Evolutionary conservation across 2,888 invertebrate species (phyloP), one percentile per base, ranked within the genome.

Genomic region (Tethea ocularis): DNA sequence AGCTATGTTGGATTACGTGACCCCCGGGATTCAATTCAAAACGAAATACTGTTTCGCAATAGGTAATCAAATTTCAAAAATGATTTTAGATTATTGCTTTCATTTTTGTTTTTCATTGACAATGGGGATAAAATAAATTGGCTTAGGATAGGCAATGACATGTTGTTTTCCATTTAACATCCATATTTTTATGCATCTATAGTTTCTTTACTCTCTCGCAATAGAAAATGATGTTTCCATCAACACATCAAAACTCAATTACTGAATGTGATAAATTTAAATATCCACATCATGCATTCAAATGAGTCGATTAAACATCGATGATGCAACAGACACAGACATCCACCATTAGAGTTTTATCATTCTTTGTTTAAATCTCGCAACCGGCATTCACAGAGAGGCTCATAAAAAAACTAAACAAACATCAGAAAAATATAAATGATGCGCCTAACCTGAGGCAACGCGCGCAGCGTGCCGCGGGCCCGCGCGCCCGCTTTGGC

Each of bases 381-480:
- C 83, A 79, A 81, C 82, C 86, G 87, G 83, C 84, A 81, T 86
- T 82, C 80, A 83, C 83, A 84, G 81, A 83, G 83, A 81, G 82
- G 72, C 77, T 79, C 77, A 82, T 86, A 88, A 88, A 89, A 79
- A 88, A 84, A 87, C 80, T 86, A 89, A 87, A 88, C 88, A 91
- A 89, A 91, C 88, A 88, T 86, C 78, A 86, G 83, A 87, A 89
- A 87, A 91, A 91, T 91, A 92, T 91, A 90, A 93, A 92, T 90
- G 90, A 92, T 89, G 87, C 87, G 83, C 80, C 88, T 90, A 90
- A 91, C 88, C 81, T 80, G 83, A 87, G 84, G 86, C 89, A 87
- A 85, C 88, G 84, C 75, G 75, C 77, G 80, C 78, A 77, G 81
- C 84, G 82, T 82, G 87, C 80, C 80, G 72, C 82, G 83, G 72